A percentile compares a stretch with the other conserved stretches of the same genome.
Evolutionary conservation across 92 coral and sea anemone species (phyloP).

Genomic region (Nematostella vectensis): DNA sequence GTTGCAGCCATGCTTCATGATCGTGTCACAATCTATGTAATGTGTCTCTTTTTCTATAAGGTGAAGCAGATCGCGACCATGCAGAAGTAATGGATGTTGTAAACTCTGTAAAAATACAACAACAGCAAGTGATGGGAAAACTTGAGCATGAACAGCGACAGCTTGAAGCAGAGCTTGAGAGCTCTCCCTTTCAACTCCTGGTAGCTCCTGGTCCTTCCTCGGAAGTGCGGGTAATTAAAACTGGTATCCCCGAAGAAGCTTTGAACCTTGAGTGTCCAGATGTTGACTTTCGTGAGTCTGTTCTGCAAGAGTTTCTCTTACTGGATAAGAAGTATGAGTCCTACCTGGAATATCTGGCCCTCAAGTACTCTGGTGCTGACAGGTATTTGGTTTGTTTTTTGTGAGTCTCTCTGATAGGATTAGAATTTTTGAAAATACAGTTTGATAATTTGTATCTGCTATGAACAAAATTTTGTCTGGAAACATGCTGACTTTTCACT

Average conservation of each 20-base stretch:
- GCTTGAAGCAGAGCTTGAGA: conserved; percentile 70
- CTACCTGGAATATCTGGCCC: conserved; percentile 63
- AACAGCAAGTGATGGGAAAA: conserved; percentile 49
- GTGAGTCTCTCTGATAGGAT: no score
- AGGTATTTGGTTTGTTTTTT: no score
- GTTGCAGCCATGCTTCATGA: no score
- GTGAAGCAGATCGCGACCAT: conserved; percentile 65
- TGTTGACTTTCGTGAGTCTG: conserved; percentile 51
- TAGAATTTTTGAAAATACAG: not conserved
- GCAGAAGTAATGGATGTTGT: conserved; percentile 64
- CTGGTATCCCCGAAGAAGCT: conserved; percentile 85
- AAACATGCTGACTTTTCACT: no score
- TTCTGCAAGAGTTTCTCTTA: conserved; percentile 73
- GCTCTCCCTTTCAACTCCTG: conserved; percentile 25
- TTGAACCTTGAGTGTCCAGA: conserved; percentile 70
- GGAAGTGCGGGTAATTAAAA: conserved; percentile 33
- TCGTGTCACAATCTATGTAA: no score
- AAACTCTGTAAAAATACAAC: conserved; percentile 83
- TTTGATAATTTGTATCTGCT: no score
- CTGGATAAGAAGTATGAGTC: conserved; percentile 90
- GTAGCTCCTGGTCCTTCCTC: conserved; percentile 27
- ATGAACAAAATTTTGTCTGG: no score
- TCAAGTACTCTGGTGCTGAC: conserved; percentile 48
- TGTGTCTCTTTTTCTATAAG: no score
- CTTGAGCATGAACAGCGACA: conserved; percentile 56